Conservation (phyloP, 2,797 vertebrate species). For the Emydoidea blandingii region DNA sequence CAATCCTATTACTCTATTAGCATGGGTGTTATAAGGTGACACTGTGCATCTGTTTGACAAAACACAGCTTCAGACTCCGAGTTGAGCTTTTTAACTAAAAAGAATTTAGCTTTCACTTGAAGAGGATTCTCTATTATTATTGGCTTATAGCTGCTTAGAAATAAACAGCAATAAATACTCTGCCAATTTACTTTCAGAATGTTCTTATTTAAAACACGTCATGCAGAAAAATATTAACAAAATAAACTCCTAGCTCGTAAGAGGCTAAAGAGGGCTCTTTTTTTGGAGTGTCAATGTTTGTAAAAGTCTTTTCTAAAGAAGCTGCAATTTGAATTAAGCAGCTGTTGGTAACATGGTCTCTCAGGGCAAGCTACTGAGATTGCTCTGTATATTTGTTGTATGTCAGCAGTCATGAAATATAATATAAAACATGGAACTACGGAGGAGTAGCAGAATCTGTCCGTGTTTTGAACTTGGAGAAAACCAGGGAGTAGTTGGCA, state of each 20-base stretch:
- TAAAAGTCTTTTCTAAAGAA: slow-evolving; percentile 52
- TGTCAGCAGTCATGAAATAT: neutral
- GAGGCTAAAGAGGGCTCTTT: slow-evolving; percentile 43
- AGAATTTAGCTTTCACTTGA: slow-evolving; percentile 43
- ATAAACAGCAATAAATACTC: slow-evolving; percentile 71
- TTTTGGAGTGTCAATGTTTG: slow-evolving; percentile 34
- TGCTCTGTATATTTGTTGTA: accelerated
- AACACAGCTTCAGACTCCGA: slow-evolving; percentile 37
- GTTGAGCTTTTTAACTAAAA: slow-evolving; percentile 34
- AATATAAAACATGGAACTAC: neutral
- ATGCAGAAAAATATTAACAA: slow-evolving; percentile 77
- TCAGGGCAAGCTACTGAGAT: neutral
- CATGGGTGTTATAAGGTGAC: slow-evolving; percentile 52
- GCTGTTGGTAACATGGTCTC: neutral
- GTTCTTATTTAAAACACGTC: slow-evolving; percentile 71
- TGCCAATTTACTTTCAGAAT: slow-evolving; percentile 69
- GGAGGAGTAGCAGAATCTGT: neutral
- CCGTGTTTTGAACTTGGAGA: neutral
- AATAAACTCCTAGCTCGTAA: slow-evolving; percentile 66
- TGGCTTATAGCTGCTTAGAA: slow-evolving; percentile 67
- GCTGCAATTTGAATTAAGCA: slow-evolving; percentile 43
- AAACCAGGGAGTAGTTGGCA: accelerated
- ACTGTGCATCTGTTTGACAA: slow-evolving; percentile 64
- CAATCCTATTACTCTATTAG: slow-evolving; percentile 60
- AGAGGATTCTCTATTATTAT: slow-evolving; percentile 67